phyloP scores from a whole-genome alignment of 2,797 vertebrate genomes.

The Platalea minor region DNA sequence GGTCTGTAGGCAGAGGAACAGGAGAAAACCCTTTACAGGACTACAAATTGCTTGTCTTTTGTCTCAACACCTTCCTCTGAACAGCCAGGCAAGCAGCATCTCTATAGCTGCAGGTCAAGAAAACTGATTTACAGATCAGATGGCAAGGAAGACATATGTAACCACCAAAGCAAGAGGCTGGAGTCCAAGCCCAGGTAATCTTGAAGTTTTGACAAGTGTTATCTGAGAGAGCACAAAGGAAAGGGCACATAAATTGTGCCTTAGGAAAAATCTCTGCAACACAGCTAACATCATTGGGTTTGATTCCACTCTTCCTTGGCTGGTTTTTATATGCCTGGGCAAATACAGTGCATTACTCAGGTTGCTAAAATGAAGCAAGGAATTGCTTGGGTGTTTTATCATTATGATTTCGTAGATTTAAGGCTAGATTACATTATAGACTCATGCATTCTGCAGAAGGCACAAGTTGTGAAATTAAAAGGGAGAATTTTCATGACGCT shows the following conservation, averaged over 20 bases:
- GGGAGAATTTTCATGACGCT: background rate
- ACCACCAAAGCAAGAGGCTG: background rate
- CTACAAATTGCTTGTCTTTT: background rate
- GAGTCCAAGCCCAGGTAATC: background rate
- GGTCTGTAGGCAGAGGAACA: background rate
- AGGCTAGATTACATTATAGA: background rate
- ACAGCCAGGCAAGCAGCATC: background rate
- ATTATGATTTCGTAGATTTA: background rate
- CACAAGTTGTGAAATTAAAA: background rate
- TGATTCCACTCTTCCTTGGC: background rate
- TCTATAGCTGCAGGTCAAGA: background rate
- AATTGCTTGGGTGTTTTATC: background rate
- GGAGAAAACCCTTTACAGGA: background rate
- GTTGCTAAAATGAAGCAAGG: background rate
- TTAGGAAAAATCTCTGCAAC: background rate
- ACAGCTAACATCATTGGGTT: background rate
- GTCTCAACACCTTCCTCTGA: background rate
- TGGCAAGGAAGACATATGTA: background rate
- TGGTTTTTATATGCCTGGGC: background rate
- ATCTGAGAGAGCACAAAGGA: background rate
- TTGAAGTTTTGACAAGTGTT: background rate
- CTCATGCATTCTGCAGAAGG: background rate
- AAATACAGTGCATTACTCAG: conserved; percentile 1
- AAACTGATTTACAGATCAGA: background rate
- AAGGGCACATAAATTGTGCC: background rate